Evolutionary conservation across 2,797 vertebrate genomes (phyloP).

Genomic region (Cryptoblepharus egeriae): DNA sequence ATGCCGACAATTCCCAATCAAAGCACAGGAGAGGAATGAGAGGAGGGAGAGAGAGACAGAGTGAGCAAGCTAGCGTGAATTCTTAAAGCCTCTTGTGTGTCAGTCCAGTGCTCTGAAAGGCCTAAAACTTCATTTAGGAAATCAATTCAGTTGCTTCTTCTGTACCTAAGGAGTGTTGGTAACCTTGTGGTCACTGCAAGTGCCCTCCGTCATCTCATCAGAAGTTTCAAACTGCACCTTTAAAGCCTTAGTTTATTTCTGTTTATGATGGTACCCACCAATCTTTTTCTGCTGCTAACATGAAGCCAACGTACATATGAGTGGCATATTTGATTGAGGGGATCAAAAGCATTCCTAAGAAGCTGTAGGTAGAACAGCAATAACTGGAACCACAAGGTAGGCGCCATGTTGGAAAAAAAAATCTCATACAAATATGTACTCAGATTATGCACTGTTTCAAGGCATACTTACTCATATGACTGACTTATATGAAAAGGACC

Average conservation of each 20-base stretch:
- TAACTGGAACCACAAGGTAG: neutral
- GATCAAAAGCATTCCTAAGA: neutral
- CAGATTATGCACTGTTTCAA: neutral
- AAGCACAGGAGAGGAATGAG: conserved; percentile 33
- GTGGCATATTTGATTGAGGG: neutral
- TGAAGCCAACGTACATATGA: neutral
- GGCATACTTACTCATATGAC: neutral
- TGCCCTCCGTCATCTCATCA: neutral
- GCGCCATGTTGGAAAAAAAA: neutral
- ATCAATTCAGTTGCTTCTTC: neutral
- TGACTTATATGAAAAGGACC: neutral
- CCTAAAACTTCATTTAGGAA: conserved; percentile 20
- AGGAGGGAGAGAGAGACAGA: neutral
- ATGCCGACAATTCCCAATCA: conserved; percentile 36
- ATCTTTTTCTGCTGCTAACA: neutral
- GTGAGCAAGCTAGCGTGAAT: neutral
- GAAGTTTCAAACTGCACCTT: neutral
- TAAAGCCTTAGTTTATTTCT: neutral
- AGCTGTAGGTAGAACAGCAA: neutral
- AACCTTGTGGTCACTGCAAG: neutral
- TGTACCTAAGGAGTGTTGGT: neutral
- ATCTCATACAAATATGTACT: neutral
- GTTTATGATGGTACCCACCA: neutral
- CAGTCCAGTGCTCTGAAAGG: conserved; percentile 1
- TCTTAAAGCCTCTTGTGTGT: neutral